phyloP scores from a whole-genome alignment of 2,797 vertebrate genomes.

The Myoxocephalus aenaeus region DNA sequence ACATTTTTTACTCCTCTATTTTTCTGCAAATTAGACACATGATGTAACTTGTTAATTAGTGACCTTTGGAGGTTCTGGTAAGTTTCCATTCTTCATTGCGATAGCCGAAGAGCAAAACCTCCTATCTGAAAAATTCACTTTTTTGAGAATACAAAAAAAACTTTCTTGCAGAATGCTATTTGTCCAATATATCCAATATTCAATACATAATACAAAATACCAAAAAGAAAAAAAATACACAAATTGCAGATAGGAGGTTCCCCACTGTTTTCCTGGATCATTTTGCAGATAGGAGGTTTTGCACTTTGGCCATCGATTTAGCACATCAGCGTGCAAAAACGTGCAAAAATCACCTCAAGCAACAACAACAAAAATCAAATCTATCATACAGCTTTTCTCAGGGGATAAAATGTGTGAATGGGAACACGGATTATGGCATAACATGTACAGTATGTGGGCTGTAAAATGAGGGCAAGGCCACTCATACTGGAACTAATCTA shows the following conservation, averaged over 20 bases:
- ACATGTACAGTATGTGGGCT: background rate
- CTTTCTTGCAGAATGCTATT: too few relatives aligned
- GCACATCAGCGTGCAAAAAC: background rate
- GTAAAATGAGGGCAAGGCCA: background rate
- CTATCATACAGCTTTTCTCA: background rate
- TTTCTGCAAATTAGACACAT: slow-evolving; percentile 1
- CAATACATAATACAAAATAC: too few relatives aligned
- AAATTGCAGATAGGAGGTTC: too few relatives aligned
- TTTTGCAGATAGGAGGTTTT: too few relatives aligned
- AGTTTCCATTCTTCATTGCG: background rate
- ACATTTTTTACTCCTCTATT: background rate
- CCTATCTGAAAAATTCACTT: too few relatives aligned
- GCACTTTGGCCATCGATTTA: background rate
- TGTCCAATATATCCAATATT: too few relatives aligned
- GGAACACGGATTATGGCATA: background rate
- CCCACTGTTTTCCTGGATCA: too few relatives aligned
- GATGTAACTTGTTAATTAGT: background rate
- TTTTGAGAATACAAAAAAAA: too few relatives aligned
- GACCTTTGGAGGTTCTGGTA: background rate
- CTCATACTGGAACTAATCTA: background rate
- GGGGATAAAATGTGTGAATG: background rate
- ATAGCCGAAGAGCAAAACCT: too few relatives aligned
- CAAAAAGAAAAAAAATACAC: too few relatives aligned
- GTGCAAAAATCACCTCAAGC: background rate
- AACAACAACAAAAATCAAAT: background rate